Conservation (phyloP, 2,113 vertebrate genomes). For the Cygnus buccinator region DNA sequence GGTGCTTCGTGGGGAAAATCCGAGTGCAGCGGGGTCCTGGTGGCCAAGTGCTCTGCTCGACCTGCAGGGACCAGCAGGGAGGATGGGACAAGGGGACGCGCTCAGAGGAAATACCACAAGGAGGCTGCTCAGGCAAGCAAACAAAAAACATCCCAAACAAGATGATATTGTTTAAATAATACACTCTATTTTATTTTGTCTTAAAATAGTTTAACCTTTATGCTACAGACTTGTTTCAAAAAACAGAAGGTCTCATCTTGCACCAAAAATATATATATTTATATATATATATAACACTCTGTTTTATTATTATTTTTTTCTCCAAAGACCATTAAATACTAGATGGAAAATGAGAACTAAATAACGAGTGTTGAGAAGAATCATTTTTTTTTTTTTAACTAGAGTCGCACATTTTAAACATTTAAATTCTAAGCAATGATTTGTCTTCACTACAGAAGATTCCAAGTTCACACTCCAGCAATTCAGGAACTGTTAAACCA, state of each 20-base stretch:
- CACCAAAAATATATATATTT: slow-evolving; percentile 84
- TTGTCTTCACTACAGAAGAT: slow-evolving; percentile 74
- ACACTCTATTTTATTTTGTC: slow-evolving; percentile 90
- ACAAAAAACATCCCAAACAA: slow-evolving; percentile 19
- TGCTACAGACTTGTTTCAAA: slow-evolving; percentile 96
- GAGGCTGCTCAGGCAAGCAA: not conserved
- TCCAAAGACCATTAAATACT: slow-evolving; percentile 91
- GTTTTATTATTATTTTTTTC: slow-evolving; percentile 83
- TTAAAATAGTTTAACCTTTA: slow-evolving; percentile 98
- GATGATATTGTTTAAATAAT: slow-evolving; percentile 89
- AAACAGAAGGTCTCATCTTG: slow-evolving; percentile 88
- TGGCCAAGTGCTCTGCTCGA: no score
- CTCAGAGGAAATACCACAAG: accelerated
- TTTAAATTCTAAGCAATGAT: slow-evolving; percentile 69
- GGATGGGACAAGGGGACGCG: not conserved
- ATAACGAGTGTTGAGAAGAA: slow-evolving; percentile 72
- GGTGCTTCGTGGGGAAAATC: not conserved
- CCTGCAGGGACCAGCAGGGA: not conserved
- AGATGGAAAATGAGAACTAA: slow-evolving; percentile 82
- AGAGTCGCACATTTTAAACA: slow-evolving; percentile 67
- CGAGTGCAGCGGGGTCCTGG: accelerated
- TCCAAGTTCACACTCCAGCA: slow-evolving; percentile 65
- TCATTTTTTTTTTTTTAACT: slow-evolving; percentile 27
- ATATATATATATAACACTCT: slow-evolving; percentile 83
- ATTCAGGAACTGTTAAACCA: slow-evolving; percentile 60